Percentiles rank a stretch among this genome's conserved stretches.
Evolutionary conservation across 2,113 vertebrate species (phyloP).

Genomic region (Colistium nudipinnis): DNA sequence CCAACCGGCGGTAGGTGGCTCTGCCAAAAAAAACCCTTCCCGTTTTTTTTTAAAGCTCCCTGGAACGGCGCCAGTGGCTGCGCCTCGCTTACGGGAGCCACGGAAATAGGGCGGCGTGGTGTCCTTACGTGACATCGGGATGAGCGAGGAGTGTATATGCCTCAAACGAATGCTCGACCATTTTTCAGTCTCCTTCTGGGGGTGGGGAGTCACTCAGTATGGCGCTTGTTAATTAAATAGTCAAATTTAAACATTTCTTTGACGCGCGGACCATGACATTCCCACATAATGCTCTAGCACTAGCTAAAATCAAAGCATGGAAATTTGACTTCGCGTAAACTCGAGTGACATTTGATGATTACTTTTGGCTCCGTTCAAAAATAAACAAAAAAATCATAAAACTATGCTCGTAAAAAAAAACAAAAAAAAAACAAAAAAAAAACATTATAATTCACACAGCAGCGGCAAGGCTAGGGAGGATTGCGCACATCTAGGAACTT

Average conservation of each 20-base stretch:
- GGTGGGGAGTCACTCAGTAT: constrained; percentile 3
- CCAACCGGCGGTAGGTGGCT: constrained; percentile 27
- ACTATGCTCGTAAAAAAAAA: neutral
- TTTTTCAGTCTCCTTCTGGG: constrained; percentile 34
- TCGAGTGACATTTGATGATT: constrained; percentile 42
- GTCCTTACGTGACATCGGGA: constrained; percentile 45
- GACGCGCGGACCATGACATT: constrained; percentile 30
- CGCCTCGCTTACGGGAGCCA: constrained; percentile 36
- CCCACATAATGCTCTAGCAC: constrained; percentile 14
- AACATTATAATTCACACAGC: constrained; percentile 43
- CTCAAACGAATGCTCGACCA: constrained; percentile 44
- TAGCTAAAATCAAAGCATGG: constrained; percentile 31
- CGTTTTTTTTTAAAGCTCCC: constrained; percentile 47
- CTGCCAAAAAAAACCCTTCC: constrained; percentile 46
- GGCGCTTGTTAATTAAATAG: constrained; percentile 30
- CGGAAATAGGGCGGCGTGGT: constrained; percentile 53
- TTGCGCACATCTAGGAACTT: constrained; percentile 41
- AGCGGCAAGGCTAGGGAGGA: constrained; percentile 27
- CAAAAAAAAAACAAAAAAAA: constrained; percentile 33
- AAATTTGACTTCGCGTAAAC: constrained; percentile 31
- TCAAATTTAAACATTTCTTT: constrained; percentile 22
- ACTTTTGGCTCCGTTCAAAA: constrained; percentile 31
- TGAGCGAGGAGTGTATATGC: constrained; percentile 15
- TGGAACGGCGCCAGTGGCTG: constrained; percentile 49
- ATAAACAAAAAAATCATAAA: constrained; percentile 46